A percentile compares a stretch with the other conserved stretches of the same genome.
These are phyloP conservation scores for Bovichtus variegatus DNA, from an alignment of 2,797 vertebrate genomes.

Conservation along the genomic window DNA sequence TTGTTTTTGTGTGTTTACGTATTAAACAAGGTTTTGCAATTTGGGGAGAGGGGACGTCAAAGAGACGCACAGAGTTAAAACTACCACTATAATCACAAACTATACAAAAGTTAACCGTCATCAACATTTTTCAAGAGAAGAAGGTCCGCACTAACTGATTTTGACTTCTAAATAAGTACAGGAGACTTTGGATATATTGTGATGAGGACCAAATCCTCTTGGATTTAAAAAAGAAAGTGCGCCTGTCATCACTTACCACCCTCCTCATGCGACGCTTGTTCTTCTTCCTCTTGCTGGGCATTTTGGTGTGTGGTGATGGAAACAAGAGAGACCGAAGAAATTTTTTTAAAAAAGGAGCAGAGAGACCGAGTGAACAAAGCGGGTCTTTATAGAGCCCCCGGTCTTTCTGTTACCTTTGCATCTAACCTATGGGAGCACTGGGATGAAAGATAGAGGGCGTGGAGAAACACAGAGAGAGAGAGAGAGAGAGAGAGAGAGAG, in stretches of 20 bases:
- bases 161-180: not conserved
- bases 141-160: not conserved
- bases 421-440: slow-evolving; percentile 64
- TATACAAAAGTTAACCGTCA: not conserved
- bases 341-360: slow-evolving; percentile 29
- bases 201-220: not conserved
- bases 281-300: slow-evolving; percentile 87
- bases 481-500: slow-evolving; percentile 12
- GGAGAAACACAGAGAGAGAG: slow-evolving; percentile 22
- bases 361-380: slow-evolving; percentile 17
- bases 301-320: slow-evolving; percentile 55
- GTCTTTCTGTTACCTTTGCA: slow-evolving; percentile 59
- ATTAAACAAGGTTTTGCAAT: not conserved
- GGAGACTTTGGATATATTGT: not conserved
- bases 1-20: not conserved
- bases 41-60: not conserved
- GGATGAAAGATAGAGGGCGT: slow-evolving; percentile 65
- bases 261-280: slow-evolving; percentile 83
- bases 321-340: slow-evolving; percentile 14
- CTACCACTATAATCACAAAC: not conserved
- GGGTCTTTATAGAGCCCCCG: slow-evolving; percentile 74
- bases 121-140: not conserved
- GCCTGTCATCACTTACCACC: slow-evolving; percentile 74
- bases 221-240: slow-evolving; percentile 5
- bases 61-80: not conserved